Conservation (phyloP, 1,140 invertebrate genomes). For the Bacillus rossius region DNA sequence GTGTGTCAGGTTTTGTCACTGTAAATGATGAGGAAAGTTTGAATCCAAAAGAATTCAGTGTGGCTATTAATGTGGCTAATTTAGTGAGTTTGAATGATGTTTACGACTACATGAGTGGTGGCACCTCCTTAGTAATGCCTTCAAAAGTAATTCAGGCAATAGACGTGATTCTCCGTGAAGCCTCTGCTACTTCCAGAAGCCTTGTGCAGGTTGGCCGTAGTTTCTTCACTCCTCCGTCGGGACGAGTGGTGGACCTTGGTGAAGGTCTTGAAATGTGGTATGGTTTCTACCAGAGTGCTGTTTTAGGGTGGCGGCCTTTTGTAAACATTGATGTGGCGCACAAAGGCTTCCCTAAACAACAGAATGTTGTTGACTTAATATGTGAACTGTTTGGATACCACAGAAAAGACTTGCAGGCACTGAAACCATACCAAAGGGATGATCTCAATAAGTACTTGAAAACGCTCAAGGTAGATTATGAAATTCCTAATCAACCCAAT, state of each 20-base stretch:
- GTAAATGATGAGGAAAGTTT: conserved; percentile 39
- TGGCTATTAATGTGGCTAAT: conserved; percentile 53
- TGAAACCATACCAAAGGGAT: no score
- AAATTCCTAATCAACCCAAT: no score
- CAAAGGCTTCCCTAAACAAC: conserved; percentile 56
- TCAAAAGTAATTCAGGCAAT: conserved; percentile 67
- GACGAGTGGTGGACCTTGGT: conserved; percentile 41
- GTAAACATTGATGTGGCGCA: conserved; percentile 71
- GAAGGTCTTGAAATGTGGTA: conserved; percentile 63
- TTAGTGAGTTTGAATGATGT: conserved; percentile 50
- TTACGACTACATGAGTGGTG: conserved; percentile 41
- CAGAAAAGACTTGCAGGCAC: no score
- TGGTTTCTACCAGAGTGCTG: conserved; percentile 66
- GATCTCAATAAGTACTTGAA: no score
- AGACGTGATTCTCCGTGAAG: conserved; percentile 73
- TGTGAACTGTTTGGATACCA: no score
- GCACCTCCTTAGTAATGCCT: conserved; percentile 44
- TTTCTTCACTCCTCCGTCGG: conserved; percentile 44
- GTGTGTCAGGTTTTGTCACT: conserved; percentile 22
- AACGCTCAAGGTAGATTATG: no score
- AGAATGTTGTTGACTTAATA: conserved; percentile 40
- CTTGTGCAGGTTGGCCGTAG: conserved; percentile 46
- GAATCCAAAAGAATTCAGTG: conserved; percentile 45
- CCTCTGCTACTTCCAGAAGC: conserved; percentile 21
- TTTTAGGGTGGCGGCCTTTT: conserved; percentile 62